Percentiles rank a stretch among this genome's conserved stretches.
phyloP scores from a whole-genome alignment of 2,888 invertebrate genomes.

The Mimumesa dahlbomi region DNA sequence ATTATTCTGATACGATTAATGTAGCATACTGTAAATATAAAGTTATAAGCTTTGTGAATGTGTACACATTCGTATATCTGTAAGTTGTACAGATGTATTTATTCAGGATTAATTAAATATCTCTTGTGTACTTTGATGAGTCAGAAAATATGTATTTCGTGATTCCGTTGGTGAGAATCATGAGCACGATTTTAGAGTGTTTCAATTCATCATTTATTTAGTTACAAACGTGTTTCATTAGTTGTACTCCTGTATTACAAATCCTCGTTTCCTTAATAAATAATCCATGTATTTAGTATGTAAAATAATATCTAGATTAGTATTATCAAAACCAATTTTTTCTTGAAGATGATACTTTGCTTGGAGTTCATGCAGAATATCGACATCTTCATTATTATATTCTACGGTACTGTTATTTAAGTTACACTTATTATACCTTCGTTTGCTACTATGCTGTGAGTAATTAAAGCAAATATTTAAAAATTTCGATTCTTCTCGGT shows the following conservation, averaged over 20 bases:
- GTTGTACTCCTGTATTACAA: slow-evolving; percentile 46
- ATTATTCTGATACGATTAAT: slow-evolving; percentile 50
- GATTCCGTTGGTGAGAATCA: slow-evolving; percentile 13
- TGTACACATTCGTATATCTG: slow-evolving; percentile 45
- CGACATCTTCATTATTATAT: slow-evolving; percentile 8
- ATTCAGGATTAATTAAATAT: slow-evolving; percentile 60
- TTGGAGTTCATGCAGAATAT: slow-evolving; percentile 16
- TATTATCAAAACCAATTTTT: slow-evolving; percentile 40
- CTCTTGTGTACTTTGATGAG: slow-evolving; percentile 52
- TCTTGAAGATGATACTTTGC: slow-evolving; percentile 53
- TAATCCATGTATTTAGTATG: slow-evolving; percentile 62
- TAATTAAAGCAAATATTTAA: slow-evolving; percentile 54
- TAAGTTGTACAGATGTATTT: slow-evolving; percentile 66
- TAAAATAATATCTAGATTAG: slow-evolving; percentile 56
- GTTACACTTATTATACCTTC: neutral
- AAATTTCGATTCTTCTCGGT: slow-evolving; percentile 80
- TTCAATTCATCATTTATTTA: slow-evolving; percentile 13
- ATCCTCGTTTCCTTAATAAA: slow-evolving; percentile 58
- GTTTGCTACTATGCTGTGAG: slow-evolving; percentile 12
- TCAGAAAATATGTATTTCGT: slow-evolving; percentile 44
- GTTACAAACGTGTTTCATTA: slow-evolving; percentile 27
- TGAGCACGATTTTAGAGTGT: slow-evolving; percentile 3
- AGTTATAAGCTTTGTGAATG: slow-evolving; percentile 52
- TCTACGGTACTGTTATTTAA: neutral
- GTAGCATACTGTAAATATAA: slow-evolving; percentile 59